Percentiles rank a stretch among this genome's conserved stretches.
These are phyloP conservation scores for Chrysocyon brachyurus DNA, from an alignment of 2,797 vertebrate genomes.

Conservation along the genomic window DNA sequence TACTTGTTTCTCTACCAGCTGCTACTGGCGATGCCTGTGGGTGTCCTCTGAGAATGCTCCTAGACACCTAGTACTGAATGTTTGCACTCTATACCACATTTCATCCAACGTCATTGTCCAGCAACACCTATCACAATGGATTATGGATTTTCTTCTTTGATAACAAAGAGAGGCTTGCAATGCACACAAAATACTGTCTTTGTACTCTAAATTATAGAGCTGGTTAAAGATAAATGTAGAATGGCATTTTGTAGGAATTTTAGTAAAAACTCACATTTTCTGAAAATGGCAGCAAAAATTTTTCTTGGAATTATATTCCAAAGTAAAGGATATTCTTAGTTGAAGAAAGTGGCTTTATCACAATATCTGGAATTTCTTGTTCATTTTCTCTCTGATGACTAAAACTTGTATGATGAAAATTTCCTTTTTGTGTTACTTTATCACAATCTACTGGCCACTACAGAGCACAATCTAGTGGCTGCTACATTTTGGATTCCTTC, in stretches of 20 bases:
- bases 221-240: background rate
- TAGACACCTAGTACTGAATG: no score
- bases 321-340: background rate
- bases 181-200: background rate
- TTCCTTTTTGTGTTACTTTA: conserved; percentile 23
- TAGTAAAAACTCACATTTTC: conserved; percentile 8
- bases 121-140: background rate
- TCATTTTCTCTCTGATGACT: background rate
- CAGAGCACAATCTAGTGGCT: background rate
- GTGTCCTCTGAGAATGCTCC: background rate
- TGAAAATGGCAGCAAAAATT: background rate
- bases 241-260: background rate
- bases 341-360: background rate
- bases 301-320: conserved; percentile 22
- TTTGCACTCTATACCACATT: background rate
- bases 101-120: background rate
- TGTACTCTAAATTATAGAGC: background rate
- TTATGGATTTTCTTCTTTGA: background rate
- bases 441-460: background rate
- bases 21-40: background rate
- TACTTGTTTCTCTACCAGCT: background rate
- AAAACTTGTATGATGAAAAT: background rate
- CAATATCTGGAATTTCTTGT: background rate
- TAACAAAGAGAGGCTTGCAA: background rate
- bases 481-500: background rate